Base-by-base conservation (phyloP, 2,888 invertebrate species). In the Pseudococcus viburni region DNA sequence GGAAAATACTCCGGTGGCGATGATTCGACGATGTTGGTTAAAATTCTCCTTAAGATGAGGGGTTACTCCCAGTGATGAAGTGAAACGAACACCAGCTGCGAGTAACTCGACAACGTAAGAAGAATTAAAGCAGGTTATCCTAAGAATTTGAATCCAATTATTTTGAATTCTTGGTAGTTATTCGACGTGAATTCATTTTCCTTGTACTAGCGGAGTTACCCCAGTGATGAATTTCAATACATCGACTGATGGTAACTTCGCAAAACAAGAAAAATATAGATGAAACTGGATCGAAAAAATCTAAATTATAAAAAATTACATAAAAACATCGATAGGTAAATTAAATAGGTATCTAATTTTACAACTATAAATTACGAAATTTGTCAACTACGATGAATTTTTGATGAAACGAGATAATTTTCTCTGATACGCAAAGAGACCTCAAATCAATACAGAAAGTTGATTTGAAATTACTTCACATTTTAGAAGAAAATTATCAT, bases 171-270 rank as follows among this genome's bases (percentile, higher is more conserved):
- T 39, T 22, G 77, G 3, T 22, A 11, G 59, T 9, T 51, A 42
- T 42, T 42, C 42, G 9, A 42, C 5, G 6, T 6, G 42, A 42
- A 42, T 42, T 4, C 7, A 59, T 80, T 46, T 46, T 46, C 19
- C 46, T 46, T 83, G 12, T 83, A 83, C 26, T 83, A 19, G 42
- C 80, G 80, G 46, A 83, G 80, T 83, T 83, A 83, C 80, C 80
- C 80, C 80, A 83, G 80, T 83, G 80, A 83, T 83, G 80, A 83
- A 83, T 46, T 8, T n/a, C 1, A 39, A 17, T 0, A 83, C 80
- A 83, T 12, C 73, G 8, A n/a, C 46, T 46, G 19, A 26, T 19
- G 0, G 46, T 83, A 83, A 83, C 42, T 83, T 83, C 80, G 46
- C 46, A 83, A 46, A 46, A 46, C 9, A 42, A 11, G 26, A 33